Evolutionary conservation across 2,888 invertebrate species (phyloP), one percentile per base, ranked within the genome.

Genomic region (Mellilla xanthometata): DNA sequence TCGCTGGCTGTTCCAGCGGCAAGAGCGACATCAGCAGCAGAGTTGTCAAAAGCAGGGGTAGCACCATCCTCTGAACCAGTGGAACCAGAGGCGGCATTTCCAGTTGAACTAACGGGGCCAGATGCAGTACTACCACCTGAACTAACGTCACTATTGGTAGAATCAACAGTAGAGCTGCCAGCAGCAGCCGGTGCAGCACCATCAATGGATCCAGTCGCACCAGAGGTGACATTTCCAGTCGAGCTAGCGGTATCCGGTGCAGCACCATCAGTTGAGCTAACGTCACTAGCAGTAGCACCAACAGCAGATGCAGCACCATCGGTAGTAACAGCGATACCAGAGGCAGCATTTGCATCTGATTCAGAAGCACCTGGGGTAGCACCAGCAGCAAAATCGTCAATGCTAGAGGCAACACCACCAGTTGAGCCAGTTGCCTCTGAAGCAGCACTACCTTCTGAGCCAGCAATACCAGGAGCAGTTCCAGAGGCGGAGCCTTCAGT

Each of bases 391-490:
- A 12, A 8, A 8, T 1, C 13, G 8, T 29, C 34, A 28, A 12
- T 27, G 4, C 9, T 10, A 15, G 31, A 9, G 8, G 12, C 40
- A 12, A 33, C 12, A n/a, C 26, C 15, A 10, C 34, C 35, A 22
- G 29, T 9, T n/a, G 34, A n/a, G n/a, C n/a, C 39, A 12, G 32
- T 23, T n/a, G 24, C 29, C 19, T 28, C 36, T 12, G 26, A 9
- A 32, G 28, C 40, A 11, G 48, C 19, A 30, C 26, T 4, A n/a
- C n/a, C 12, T 0, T 6, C 46, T 9, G 36, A 0, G 0, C n/a
- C 39, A 29, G 38, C 9, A n/a, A 8, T 29, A 33, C 10, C 32
- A 2, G 42, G n/a, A 10, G 26, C 38, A 8, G 29, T 35, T n/a
- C n/a, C n/a, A 23, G 35, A 30, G 5, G 15, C 8, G 19, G 2